Evolutionary conservation across 2,888 invertebrate species (phyloP).

Genomic region (Cartodere bifasciata): DNA sequence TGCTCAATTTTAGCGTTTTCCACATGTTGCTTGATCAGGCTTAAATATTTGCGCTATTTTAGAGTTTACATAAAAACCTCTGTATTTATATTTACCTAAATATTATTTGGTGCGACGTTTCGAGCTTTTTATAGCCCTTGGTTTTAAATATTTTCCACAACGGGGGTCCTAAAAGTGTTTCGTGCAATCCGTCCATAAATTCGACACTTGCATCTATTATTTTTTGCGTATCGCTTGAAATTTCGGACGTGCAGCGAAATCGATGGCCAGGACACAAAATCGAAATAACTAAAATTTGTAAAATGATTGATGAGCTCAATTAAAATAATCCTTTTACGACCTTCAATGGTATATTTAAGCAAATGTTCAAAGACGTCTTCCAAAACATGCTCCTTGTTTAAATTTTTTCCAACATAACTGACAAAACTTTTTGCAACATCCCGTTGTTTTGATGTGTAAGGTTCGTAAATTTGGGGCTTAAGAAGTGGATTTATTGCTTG

Average conservation of each 20-base stretch:
- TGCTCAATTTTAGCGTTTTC: conserved; percentile 15
- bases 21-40: conserved; percentile 21
- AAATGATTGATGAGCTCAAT: no score
- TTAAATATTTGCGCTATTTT: conserved; percentile 12
- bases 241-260: conserved; percentile 33
- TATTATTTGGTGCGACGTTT: conserved; percentile 38
- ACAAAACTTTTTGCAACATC: conserved; percentile 36
- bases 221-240: conserved; percentile 23
- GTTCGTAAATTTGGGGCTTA: conserved; percentile 32
- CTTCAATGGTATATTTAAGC: conserved; percentile 34
- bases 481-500: conserved; percentile 40
- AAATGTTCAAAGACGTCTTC: conserved; percentile 31
- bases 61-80: conserved; percentile 7
- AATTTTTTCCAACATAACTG: conserved; percentile 28
- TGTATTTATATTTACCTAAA: no score
- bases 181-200: conserved; percentile 38
- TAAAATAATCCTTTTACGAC: no score
- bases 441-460: conserved; percentile 32
- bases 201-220: conserved; percentile 36
- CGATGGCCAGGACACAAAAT: conserved; percentile 39
- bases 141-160: conserved; percentile 39
- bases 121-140: conserved; percentile 37
- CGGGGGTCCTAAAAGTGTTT: conserved; percentile 37
- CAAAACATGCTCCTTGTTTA: conserved; percentile 23
- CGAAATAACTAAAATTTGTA: conserved; percentile 41